Base-by-base conservation (phyloP, 2,888 invertebrate genomes). In the Kryphioiulus occultus region DNA sequence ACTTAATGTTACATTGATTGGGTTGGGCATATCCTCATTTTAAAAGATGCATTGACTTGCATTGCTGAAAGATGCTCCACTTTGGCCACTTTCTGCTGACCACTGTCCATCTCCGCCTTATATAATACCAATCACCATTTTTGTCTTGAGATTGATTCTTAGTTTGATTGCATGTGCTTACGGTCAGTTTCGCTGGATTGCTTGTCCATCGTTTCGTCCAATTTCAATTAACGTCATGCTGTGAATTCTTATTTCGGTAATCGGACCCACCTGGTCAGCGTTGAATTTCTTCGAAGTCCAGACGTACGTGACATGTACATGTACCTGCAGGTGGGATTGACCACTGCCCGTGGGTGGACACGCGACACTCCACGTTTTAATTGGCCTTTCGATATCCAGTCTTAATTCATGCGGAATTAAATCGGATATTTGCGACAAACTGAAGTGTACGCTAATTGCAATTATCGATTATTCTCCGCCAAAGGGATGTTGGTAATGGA, bases 321-420 rank as follows among this genome's bases (percentile, higher is more conserved):
- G n/a, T n/a, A n/a, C n/a, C n/a, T n/a, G n/a, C n/a, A n/a, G n/a
- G n/a, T n/a, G n/a, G 19, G 15, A n/a, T 68, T 22, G 22, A 22
- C 22, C 68, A 26, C 9, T 68, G 68, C 26, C 68, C 26, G 26
- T 26, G n/a, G 22, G 68, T 68, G 68, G 68, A n/a, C 59, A 59
- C 3, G 1, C 19, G 59, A 1, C 59, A n/a, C 59, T 59, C 19
- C n/a, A 4, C 9, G 0, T 68, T 26, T 26, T 26, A 26, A 68
- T 68, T 68, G 22, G 68, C 26, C 9, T 26, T 26, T 22, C 22
- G 22, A 68, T 9, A 59, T 68, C 68, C 68, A 68, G 47, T 9
- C 22, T 22, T 68, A 68, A 26, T 68, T 68, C 68, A 68, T 68
- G 68, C 68, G 68, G 26, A 68, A 68, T 68, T 68, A 22, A 68